Conservation (phyloP, 1,140 invertebrate genomes). For the Rhopalosiphum padi region DNA sequence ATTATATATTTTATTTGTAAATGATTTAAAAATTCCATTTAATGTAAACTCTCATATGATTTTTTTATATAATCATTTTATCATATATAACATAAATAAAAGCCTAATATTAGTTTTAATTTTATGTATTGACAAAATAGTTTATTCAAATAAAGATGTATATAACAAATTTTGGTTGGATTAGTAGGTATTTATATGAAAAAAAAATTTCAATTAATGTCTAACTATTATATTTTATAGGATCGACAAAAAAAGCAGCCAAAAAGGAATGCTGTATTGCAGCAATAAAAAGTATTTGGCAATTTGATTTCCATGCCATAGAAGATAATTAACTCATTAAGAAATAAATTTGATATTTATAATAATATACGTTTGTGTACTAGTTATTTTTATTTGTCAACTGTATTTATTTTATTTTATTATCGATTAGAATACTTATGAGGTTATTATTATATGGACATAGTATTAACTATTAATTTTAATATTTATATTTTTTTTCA, state of each 20-base stretch:
- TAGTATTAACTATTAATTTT: not conserved
- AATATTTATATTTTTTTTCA: not conserved
- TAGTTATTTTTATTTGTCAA: not conserved
- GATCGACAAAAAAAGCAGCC: slow-evolving; percentile 30
- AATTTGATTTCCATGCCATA: slow-evolving; percentile 42
- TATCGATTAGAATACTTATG: not conserved
- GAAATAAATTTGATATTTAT: not conserved
- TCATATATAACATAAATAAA: too few species aligned
- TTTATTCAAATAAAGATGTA: not conserved
- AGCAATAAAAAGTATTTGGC: slow-evolving; percentile 22
- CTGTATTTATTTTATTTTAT: not conserved
- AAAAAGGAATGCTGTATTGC: slow-evolving; percentile 47
- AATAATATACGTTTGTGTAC: not conserved
- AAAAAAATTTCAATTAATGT: not conserved
- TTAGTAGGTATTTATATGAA: not conserved
- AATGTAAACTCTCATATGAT: not conserved
- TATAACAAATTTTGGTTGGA: not conserved
- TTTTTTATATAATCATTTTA: too few species aligned
- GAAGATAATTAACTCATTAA: not conserved
- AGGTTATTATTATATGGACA: not conserved
- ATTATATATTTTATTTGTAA: not conserved
- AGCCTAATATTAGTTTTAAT: too few species aligned
- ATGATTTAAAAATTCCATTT: not conserved
- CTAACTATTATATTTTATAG: slow-evolving; percentile 23
- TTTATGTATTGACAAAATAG: too few species aligned